Conservation (phyloP, 2,797 vertebrate genomes). For the Artibeus jamaicensis region DNA sequence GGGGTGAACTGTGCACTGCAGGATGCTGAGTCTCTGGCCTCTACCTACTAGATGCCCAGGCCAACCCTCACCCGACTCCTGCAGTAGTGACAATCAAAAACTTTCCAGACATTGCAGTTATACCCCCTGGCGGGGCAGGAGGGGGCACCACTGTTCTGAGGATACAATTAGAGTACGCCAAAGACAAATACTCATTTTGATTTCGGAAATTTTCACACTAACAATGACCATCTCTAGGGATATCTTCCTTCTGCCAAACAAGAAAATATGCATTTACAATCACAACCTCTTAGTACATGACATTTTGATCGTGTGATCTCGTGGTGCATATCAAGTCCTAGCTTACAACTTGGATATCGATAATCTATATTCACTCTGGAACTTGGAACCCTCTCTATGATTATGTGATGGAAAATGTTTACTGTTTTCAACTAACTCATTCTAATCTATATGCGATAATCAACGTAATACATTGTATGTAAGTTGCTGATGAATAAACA, state of each 20-base stretch:
- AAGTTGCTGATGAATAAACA: constrained; percentile 31
- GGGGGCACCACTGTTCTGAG: background rate
- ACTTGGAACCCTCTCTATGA: background rate
- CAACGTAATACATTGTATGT: background rate
- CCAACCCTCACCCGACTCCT: background rate
- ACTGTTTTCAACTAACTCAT: background rate
- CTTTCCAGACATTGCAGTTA: background rate
- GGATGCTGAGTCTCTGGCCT: background rate
- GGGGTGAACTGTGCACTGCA: background rate
- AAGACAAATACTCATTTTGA: background rate
- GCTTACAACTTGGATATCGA: background rate
- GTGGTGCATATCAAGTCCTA: background rate
- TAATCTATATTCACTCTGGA: background rate
- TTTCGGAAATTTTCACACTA: constrained; percentile 19
- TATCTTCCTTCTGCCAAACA: background rate
- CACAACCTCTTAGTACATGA: background rate
- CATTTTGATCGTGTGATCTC: background rate
- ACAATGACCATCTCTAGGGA: background rate
- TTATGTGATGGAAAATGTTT: background rate
- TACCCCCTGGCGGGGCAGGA: background rate
- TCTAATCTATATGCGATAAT: background rate
- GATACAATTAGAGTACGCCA: background rate
- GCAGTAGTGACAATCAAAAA: background rate
- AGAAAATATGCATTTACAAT: background rate
- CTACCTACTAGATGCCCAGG: background rate